These are phyloP conservation scores for Desmodus rotundus DNA, from an alignment of 2,113 vertebrate genomes.

Conservation along the genomic window DNA sequence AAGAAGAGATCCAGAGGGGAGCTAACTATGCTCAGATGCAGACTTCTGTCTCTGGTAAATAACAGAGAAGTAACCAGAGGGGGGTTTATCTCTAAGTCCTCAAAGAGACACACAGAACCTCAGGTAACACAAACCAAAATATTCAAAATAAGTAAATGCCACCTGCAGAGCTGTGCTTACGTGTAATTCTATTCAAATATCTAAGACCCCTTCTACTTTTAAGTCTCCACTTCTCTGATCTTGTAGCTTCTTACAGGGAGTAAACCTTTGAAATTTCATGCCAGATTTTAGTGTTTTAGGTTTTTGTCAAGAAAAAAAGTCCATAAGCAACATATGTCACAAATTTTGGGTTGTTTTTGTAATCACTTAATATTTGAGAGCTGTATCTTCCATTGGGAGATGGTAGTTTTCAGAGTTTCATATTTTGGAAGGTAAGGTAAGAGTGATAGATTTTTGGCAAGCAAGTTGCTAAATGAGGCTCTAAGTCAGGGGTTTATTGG, in stretches of 20 bases:
- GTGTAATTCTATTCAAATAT: not conserved
- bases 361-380: not conserved
- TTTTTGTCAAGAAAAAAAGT: not conserved
- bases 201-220: not conserved
- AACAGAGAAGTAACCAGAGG: slow-evolving; percentile 40
- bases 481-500: no score
- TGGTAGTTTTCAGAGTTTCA: not conserved
- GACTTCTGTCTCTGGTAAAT: slow-evolving; percentile 51
- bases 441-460: not conserved
- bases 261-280: slow-evolving; percentile 42
- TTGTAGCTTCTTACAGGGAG: not conserved
- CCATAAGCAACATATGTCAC: not conserved
- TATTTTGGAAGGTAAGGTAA: not conserved
- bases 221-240: slow-evolving; percentile 35
- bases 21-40: not conserved
- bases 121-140: slow-evolving; percentile 37
- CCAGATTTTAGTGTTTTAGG: slow-evolving; percentile 28
- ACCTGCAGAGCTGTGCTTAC: not conserved
- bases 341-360: not conserved
- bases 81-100: slow-evolving; percentile 4
- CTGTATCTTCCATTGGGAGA: not conserved
- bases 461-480: not conserved
- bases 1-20: slow-evolving; percentile 73
- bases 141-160: slow-evolving; percentile 34
- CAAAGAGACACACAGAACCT: slow-evolving; percentile 37